phyloP scores from a whole-genome alignment of 1,140 invertebrate species.

The Drosophila chauvacae region DNA sequence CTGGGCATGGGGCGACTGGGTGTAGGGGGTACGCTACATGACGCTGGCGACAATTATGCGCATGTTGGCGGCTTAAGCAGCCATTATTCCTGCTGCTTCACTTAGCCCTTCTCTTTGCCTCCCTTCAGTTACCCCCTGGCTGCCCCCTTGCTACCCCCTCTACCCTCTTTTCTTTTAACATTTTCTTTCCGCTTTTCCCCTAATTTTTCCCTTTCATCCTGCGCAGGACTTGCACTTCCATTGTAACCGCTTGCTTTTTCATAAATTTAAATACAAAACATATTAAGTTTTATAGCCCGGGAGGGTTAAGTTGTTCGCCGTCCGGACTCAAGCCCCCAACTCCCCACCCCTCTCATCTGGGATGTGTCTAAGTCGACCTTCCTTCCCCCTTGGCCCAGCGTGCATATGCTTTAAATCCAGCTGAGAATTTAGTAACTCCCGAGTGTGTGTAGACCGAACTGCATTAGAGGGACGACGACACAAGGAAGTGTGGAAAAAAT shows the following conservation, averaged over 20 bases:
- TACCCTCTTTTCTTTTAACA: neutral
- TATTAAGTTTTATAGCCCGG: slow-evolving; percentile 81
- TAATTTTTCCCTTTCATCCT: slow-evolving; percentile 30
- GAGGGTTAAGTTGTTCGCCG: slow-evolving; percentile 66
- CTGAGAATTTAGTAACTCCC: slow-evolving; percentile 73
- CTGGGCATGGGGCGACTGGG: neutral
- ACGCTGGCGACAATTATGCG: slow-evolving; percentile 76
- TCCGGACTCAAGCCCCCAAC: neutral
- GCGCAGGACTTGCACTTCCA: slow-evolving; percentile 43
- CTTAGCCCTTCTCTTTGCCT: slow-evolving; percentile 19
- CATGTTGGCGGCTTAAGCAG: slow-evolving; percentile 81
- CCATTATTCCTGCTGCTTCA: slow-evolving; percentile 70
- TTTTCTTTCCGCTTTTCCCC: slow-evolving; percentile 7
- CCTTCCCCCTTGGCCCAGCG: slow-evolving; percentile 4
- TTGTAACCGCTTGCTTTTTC: slow-evolving; percentile 66
- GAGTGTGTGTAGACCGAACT: slow-evolving; percentile 60
- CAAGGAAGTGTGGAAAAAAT: slow-evolving; percentile 22
- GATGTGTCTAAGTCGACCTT: slow-evolving; percentile 20
- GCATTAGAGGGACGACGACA: slow-evolving; percentile 38
- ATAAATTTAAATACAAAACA: slow-evolving; percentile 83
- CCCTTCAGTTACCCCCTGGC: neutral
- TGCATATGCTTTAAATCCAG: slow-evolving; percentile 67
- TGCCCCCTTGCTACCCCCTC: neutral
- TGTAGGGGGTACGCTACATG: slow-evolving; percentile 6
- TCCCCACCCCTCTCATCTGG: slow-evolving; percentile 4